Evolutionary conservation across 2,113 vertebrate species (phyloP).

Genomic region (Oriolus oriolus): DNA sequence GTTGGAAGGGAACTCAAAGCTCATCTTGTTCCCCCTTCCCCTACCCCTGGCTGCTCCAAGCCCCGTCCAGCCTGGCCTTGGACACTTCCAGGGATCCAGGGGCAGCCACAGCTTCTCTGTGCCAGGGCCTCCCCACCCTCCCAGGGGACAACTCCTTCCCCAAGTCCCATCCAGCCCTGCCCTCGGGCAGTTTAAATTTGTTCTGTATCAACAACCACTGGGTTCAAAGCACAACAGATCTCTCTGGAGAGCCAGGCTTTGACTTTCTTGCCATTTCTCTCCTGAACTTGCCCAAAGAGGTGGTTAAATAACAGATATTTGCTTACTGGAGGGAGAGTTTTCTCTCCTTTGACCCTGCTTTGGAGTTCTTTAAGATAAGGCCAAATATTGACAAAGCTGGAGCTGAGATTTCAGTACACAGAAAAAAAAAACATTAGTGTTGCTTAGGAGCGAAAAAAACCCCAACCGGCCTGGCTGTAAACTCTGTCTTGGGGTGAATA

Average conservation of each 20-base stretch:
- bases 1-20: not conserved
- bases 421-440: not conserved
- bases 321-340: conserved; percentile 30
- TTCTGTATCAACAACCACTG: not conserved
- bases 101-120: not conserved
- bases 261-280: not conserved
- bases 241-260: not conserved
- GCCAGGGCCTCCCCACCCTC: not conserved
- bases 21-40: not conserved
- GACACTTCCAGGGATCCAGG: not conserved
- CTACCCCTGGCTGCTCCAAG: not conserved
- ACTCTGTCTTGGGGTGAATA: not conserved
- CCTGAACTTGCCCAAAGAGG: not conserved
- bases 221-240: not conserved
- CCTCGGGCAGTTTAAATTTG: not conserved
- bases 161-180: not conserved
- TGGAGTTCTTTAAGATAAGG: conserved; percentile 65
- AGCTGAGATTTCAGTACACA: conserved; percentile 43
- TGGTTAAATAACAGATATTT: conserved; percentile 37
- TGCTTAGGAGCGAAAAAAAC: not conserved
- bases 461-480: not conserved
- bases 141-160: not conserved
- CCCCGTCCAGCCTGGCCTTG: not conserved
- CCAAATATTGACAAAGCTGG: conserved; percentile 67
- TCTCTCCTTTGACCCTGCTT: conserved; percentile 40